phyloP scores from a whole-genome alignment of 2,797 vertebrate species.

The Mastacembelus armatus region DNA sequence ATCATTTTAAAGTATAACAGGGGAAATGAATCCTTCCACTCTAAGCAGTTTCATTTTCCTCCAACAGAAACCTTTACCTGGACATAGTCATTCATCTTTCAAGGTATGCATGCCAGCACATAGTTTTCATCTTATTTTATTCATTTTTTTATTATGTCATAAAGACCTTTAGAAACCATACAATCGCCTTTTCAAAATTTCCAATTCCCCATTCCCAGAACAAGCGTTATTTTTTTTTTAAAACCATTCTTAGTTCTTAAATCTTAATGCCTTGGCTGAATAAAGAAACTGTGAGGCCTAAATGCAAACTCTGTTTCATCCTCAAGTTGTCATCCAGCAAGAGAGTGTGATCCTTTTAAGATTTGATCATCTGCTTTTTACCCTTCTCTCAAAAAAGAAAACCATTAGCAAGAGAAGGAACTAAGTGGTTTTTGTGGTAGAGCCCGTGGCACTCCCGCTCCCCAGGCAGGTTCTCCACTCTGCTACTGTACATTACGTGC shows the following conservation, averaged over 20 bases:
- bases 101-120: conserved; percentile 79
- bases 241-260: conserved; percentile 16
- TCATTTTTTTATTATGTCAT: background rate
- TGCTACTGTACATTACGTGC: conserved; percentile 70
- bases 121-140: background rate
- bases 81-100: conserved; percentile 85
- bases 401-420: conserved; percentile 79
- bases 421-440: conserved; percentile 86
- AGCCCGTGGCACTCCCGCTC: conserved; percentile 71
- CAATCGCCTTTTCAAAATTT: background rate
- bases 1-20: background rate
- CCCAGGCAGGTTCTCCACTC: conserved; percentile 65
- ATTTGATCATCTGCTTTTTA: conserved; percentile 64
- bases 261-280: conserved; percentile 30
- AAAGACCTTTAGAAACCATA: background rate
- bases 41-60: conserved; percentile 58
- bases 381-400: conserved; percentile 75
- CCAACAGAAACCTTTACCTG: conserved; percentile 83
- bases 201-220: conserved; percentile 8
- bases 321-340: conserved; percentile 33
- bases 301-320: conserved; percentile 46
- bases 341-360: conserved; percentile 70
- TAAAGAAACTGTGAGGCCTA: conserved; percentile 41
- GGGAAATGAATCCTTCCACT: background rate
- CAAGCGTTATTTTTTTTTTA: conserved; percentile 12